A percentile compares a stretch with the other conserved stretches of the same genome.
Evolutionary conservation across 2,888 invertebrate species (phyloP).

Genomic region (Phengaris alcon): DNA sequence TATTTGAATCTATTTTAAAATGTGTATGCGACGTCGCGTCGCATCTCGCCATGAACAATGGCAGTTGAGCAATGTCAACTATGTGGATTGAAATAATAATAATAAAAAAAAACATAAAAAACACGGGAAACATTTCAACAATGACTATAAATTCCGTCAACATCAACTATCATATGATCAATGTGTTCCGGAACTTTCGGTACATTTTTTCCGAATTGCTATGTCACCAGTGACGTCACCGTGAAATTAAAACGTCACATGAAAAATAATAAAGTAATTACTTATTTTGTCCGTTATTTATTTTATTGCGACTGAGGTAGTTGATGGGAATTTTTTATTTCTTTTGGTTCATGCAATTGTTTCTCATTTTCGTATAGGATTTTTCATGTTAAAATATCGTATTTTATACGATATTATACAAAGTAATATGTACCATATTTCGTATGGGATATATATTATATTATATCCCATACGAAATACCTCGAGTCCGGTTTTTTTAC

Average conservation of each 20-base stretch:
- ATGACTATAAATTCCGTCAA: background rate
- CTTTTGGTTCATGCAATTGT: background rate
- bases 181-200: slow-evolving; percentile 18
- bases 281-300: slow-evolving; percentile 3
- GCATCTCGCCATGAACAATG: no score
- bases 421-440: no score
- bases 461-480: no score
- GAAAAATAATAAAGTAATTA: slow-evolving; percentile 24
- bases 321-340: background rate
- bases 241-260: slow-evolving; percentile 24
- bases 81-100: background rate
- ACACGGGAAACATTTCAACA: background rate
- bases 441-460: no score
- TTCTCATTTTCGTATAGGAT: background rate
- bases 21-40: no score
- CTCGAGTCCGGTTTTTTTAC: no score
- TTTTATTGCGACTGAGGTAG: background rate
- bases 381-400: background rate
- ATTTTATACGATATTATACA: background rate
- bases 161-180: background rate
- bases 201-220: slow-evolving; percentile 13
- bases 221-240: slow-evolving; percentile 20
- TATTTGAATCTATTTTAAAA: no score
- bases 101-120: background rate
- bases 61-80: no score